phyloP scores from a whole-genome alignment of 2,113 vertebrate genomes.

The Psammodynastes pulverulentus region DNA sequence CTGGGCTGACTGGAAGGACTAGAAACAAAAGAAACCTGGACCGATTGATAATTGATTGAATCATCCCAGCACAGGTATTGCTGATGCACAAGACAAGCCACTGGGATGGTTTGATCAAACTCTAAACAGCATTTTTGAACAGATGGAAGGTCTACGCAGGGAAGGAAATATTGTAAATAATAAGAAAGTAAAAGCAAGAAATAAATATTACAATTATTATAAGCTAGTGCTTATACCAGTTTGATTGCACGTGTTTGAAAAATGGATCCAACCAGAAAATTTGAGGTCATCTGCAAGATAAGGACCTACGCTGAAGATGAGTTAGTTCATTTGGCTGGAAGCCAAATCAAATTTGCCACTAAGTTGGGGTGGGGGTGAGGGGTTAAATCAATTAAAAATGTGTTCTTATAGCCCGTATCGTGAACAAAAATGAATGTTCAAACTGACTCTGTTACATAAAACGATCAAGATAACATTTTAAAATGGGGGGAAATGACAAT shows the following conservation, averaged over 20 bases:
- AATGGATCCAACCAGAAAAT: neutral
- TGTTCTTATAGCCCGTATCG: slow-evolving; percentile 30
- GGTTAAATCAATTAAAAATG: slow-evolving; percentile 46
- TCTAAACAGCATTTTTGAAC: neutral
- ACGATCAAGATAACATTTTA: slow-evolving; percentile 29
- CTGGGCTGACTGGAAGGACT: neutral
- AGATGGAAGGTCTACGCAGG: neutral
- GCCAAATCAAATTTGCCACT: slow-evolving; percentile 48
- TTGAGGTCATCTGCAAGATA: slow-evolving; percentile 17
- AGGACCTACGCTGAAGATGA: slow-evolving; percentile 3
- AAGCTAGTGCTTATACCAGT: neutral
- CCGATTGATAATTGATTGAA: neutral
- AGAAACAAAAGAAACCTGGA: neutral
- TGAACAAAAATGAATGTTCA: slow-evolving; percentile 30
- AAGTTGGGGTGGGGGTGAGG: slow-evolving; percentile 16
- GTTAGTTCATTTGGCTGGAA: slow-evolving; percentile 33
- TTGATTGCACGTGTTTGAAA: neutral
- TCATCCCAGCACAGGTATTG: neutral
- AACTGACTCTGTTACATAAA: slow-evolving; percentile 36
- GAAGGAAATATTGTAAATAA: neutral
- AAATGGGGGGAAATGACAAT: slow-evolving; percentile 45
- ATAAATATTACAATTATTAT: neutral
- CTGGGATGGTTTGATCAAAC: neutral
- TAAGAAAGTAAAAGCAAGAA: neutral
- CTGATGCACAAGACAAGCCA: neutral